phyloP scores from a whole-genome alignment of 1,140 invertebrate genomes.

The Portunus trituberculatus region DNA sequence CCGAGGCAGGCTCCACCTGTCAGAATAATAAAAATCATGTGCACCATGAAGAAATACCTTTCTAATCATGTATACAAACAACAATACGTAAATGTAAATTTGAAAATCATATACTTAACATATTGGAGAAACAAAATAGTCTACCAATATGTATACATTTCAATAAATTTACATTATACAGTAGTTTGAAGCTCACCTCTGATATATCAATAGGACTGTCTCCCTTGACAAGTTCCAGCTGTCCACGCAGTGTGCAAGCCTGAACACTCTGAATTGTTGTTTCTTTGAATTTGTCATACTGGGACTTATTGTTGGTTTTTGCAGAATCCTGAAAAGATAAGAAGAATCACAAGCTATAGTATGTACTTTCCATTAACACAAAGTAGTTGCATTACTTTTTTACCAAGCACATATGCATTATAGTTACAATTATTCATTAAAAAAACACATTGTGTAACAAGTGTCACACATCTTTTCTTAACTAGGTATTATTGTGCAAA shows the following conservation, averaged over 20 bases:
- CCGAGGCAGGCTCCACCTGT: conserved; percentile 86
- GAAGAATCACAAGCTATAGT: neutral
- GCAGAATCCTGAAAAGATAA: conserved; percentile 87
- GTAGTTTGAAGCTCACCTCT: conserved; percentile 85
- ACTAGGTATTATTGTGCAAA: too few relatives aligned
- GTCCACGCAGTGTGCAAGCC: conserved; percentile 94
- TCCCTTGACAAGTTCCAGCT: conserved; percentile 90
- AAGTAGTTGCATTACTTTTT: neutral
- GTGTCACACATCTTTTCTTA: too few relatives aligned
- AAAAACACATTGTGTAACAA: neutral
- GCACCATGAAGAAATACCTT: too few relatives aligned
- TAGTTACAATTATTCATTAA: neutral
- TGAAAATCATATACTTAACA: too few relatives aligned
- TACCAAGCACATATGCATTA: neutral
- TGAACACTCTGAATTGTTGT: conserved; percentile 92
- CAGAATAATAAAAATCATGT: neutral
- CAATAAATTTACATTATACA: neutral
- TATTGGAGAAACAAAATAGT: too few relatives aligned
- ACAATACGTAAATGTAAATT: too few relatives aligned
- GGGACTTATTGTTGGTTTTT: conserved; percentile 88
- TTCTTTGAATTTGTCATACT: conserved; percentile 94
- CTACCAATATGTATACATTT: neutral
- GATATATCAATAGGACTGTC: conserved; percentile 89
- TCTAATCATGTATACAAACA: too few relatives aligned
- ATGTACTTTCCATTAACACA: neutral